Evolutionary conservation across 2,113 vertebrate genomes (phyloP).

Genomic region (Syrrhaptes paradoxus): DNA sequence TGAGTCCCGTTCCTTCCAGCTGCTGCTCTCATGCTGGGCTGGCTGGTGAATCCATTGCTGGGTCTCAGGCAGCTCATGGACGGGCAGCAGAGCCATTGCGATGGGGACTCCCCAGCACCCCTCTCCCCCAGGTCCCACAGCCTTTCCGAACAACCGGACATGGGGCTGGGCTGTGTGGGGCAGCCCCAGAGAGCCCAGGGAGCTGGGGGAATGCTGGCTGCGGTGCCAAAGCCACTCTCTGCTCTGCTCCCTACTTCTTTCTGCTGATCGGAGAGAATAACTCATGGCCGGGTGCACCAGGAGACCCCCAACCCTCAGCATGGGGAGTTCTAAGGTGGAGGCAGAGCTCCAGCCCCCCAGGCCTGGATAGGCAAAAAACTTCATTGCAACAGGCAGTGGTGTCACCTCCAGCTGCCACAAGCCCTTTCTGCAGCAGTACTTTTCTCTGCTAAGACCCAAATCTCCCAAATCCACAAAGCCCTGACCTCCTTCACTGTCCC

Average conservation of each 20-base stretch:
- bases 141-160: not conserved
- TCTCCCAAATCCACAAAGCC: not conserved
- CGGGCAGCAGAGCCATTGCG: fast-evolving
- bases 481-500: not conserved
- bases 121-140: not conserved
- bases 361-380: not conserved
- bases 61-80: not conserved
- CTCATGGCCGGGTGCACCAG: not conserved
- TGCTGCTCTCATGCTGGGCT: not conserved
- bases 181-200: not conserved
- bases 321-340: not conserved
- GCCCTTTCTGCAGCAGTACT: not conserved
- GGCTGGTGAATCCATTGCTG: fast-evolving
- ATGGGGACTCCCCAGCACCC: not conserved
- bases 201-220: not conserved
- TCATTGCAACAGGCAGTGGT: fast-evolving
- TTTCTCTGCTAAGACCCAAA: not conserved
- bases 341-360: not conserved
- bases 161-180: not conserved
- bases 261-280: not conserved
- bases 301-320: not conserved
- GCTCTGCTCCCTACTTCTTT: not conserved
- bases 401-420: fast-evolving
- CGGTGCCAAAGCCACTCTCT: not conserved
- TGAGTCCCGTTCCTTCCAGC: not conserved